Base-by-base conservation (phyloP, 2,888 invertebrate species). In the Yponomeuta plumbellus region DNA sequence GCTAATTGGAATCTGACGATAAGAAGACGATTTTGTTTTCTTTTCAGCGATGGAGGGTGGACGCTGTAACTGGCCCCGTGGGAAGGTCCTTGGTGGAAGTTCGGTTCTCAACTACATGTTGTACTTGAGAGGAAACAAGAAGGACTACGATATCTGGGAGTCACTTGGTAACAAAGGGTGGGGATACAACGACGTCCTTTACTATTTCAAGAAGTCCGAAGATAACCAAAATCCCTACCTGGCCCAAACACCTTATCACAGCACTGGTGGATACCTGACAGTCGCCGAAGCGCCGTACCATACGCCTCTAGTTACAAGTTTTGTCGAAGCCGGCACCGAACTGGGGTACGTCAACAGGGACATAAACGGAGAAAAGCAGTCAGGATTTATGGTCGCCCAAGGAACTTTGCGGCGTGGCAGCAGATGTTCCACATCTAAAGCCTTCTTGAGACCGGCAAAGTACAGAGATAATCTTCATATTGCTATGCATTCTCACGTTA, bases 31-130 rank as follows among this genome's bases (percentile, higher is more conserved):
- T 58, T 59, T 40, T 40, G 61, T 66, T 69, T 65, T 52, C 61
- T 71, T 91, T 91, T 40, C 85, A 96, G 97, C 96, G 6, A 97
- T 97, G 97, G 94, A 94, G 75, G 94, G 94, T 52, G 94, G 95
- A 10, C 93, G 97, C 40, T 97, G 97, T 81, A 97, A 97, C 83
- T 97, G 97, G 97, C 97, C 97, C 0, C 92, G 98, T 22, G 98
- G 98, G 0, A 98, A 97, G 83, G 97, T 97, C 0, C 92, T 98
- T 2, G 98, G 98, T 0, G 98, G 98, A 0, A 96, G 96, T 17
- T 96, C 96, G 52, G 97, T 97, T 0, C 91, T 98, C 0, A 98
- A 98, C 83, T 97, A 97, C 83, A 98, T 98, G 98, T 87, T 97
- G 0, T 98, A 98, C 77, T 86, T 97, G 4, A 92, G 98, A 67